A percentile compares a stretch with the other conserved stretches of the same genome.
Conservation (phyloP, 2,888 invertebrate species). For the Tipula helvola region DNA sequence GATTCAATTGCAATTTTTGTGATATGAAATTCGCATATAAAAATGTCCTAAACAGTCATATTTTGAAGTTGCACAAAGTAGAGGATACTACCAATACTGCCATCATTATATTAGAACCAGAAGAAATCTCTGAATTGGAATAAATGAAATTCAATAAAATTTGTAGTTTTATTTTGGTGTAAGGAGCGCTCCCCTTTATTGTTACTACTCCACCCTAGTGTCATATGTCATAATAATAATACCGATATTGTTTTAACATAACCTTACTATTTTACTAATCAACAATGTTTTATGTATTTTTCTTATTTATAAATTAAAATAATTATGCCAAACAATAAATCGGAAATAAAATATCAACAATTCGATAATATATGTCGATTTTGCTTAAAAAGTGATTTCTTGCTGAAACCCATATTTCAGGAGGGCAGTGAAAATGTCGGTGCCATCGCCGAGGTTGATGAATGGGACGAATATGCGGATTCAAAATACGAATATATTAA, state of each 20-base stretch:
- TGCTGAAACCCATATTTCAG: not conserved
- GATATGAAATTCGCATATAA: constrained; percentile 12
- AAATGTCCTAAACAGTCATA: constrained; percentile 15
- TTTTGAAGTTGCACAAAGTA: constrained; percentile 12
- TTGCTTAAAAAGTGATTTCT: not conserved
- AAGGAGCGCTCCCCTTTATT: not conserved
- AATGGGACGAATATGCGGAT: not conserved
- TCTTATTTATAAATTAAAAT: not conserved
- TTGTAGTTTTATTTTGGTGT: not conserved
- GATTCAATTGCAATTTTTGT: constrained; percentile 14
- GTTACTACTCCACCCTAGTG: not conserved
- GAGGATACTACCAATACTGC: not conserved
- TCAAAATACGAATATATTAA: not conserved
- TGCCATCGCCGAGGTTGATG: not conserved
- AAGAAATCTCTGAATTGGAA: not conserved
- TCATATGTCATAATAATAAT: not conserved
- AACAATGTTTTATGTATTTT: not conserved
- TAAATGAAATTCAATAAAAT: not conserved
- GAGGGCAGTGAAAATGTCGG: not conserved
- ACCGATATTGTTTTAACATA: not conserved
- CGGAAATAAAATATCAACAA: not conserved
- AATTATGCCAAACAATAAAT: not conserved
- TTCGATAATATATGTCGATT: not conserved
- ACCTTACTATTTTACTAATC: not conserved
- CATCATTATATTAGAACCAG: not conserved